Percentiles rank a stretch among this genome's conserved stretches.
These are phyloP conservation scores for Pocillopora damicornis DNA, from an alignment of 64 coral and sea anemone species.

Conservation along the genomic window DNA sequence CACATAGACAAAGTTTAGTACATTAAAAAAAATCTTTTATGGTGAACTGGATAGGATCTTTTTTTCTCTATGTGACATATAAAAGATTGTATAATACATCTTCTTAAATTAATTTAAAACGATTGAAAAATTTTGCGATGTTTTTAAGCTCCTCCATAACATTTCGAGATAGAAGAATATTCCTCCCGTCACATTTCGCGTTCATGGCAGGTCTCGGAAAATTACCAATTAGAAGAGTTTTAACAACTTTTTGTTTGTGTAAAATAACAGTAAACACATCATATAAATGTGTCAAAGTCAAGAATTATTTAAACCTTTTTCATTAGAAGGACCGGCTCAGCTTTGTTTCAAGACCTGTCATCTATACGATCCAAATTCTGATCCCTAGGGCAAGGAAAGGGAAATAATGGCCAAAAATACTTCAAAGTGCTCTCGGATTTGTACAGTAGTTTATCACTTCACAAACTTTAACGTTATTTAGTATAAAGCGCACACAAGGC, in stretches of 20 bases:
- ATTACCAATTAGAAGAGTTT: not conserved
- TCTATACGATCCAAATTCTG: not conserved
- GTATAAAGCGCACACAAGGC: not conserved
- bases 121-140: too few species aligned
- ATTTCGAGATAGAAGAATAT: not conserved
- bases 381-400: not conserved
- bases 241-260: not conserved
- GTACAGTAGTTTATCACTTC: not conserved
- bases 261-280: not conserved
- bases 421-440: not conserved
- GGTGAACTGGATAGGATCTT: too few species aligned
- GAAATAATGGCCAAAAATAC: not conserved
- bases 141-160: too few species aligned
- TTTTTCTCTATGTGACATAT: too few species aligned
- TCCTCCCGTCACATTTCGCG: not conserved
- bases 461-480: too few species aligned
- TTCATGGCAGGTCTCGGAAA: not conserved
- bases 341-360: too few species aligned
- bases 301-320: not conserved
- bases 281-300: not conserved
- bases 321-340: not conserved
- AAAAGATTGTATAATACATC: too few species aligned
- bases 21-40: too few species aligned
- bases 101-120: too few species aligned
- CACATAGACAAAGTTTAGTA: too few species aligned